Percentiles rank a stretch among this genome's conserved stretches.
phyloP scores from a whole-genome alignment of 2,888 invertebrate genomes.

The Trissonchulus sp. region DNA sequence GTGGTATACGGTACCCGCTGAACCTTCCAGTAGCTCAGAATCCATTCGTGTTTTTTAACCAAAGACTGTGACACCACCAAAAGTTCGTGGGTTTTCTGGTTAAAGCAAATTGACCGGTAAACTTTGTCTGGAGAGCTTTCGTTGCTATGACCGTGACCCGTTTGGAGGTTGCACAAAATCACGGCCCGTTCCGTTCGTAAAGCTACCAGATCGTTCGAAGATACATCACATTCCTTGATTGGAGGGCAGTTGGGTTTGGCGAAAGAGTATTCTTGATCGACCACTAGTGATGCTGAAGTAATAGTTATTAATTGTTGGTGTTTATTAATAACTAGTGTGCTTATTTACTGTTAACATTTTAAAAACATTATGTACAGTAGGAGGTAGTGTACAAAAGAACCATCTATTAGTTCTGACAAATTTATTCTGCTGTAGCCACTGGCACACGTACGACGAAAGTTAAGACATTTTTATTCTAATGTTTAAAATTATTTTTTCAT shows the following conservation, averaged over 20 bases:
- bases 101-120: neutral
- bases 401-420: too few species aligned
- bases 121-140: neutral
- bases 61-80: slow-evolving; percentile 28
- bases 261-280: neutral
- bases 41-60: slow-evolving; percentile 30
- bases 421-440: too few species aligned
- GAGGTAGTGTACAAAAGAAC: too few species aligned
- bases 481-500: too few species aligned
- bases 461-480: too few species aligned
- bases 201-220: neutral
- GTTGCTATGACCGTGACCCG: neutral
- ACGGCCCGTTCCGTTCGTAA: slow-evolving; percentile 14
- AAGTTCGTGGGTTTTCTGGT: slow-evolving; percentile 10
- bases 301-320: too few species aligned
- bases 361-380: too few species aligned
- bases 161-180: neutral
- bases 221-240: slow-evolving; percentile 6
- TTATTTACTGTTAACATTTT: too few species aligned
- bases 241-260: neutral
- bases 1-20: neutral
- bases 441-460: too few species aligned
- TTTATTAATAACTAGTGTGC: too few species aligned
- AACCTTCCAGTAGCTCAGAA: slow-evolving; percentile 3
- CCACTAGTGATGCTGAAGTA: neutral